Conservation (phyloP, 2,888 invertebrate genomes). For the Geophilus truncorum region DNA sequence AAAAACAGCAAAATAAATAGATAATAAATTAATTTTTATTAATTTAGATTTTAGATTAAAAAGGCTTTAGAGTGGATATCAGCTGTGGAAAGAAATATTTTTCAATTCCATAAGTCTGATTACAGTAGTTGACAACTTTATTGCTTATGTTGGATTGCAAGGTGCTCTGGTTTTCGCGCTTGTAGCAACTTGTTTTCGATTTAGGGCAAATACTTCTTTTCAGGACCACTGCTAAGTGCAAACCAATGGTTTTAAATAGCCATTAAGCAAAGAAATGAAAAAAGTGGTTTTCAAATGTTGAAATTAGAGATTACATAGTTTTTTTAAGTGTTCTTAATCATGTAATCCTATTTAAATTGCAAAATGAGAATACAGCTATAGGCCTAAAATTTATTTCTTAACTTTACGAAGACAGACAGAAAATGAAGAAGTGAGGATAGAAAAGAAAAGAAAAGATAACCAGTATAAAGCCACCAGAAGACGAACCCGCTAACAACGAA, state of each 20-base stretch:
- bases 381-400: no score
- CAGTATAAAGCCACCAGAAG: no score
- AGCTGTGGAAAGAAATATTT: no score
- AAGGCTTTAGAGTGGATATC: no score
- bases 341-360: neutral
- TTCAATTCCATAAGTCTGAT: neutral
- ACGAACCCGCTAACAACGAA: no score
- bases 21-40: no score
- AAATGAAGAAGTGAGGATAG: no score
- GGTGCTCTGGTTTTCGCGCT: slow-evolving; percentile 13
- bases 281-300: neutral
- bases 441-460: no score
- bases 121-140: neutral
- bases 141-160: neutral
- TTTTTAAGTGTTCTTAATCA: neutral
- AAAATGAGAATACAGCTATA: neutral
- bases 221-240: neutral
- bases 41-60: no score
- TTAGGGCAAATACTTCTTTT: neutral
- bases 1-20: no score
- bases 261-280: no score
- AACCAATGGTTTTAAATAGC: neutral
- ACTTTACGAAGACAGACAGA: no score
- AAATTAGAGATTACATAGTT: neutral
- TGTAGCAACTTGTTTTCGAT: neutral